Conservation (phyloP, 2,113 vertebrate species). For the Hyaena hyaena region DNA sequence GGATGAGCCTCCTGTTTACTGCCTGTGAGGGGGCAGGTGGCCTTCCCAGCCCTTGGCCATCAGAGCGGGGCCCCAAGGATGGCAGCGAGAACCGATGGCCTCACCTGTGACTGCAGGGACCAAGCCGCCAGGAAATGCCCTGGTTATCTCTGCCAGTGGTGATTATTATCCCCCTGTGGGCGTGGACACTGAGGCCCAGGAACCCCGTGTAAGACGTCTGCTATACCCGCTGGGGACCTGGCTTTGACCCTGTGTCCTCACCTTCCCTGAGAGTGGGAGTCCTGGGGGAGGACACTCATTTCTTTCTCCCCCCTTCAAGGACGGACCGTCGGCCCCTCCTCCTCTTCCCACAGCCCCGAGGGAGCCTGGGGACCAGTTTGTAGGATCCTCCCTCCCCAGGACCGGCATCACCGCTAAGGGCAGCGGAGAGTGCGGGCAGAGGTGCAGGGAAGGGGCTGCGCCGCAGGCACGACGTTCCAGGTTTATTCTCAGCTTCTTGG, state of each 20-base stretch:
- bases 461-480: too few species aligned
- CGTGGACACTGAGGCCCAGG: neutral
- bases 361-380: neutral
- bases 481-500: too few species aligned
- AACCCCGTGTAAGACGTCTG: neutral
- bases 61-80: neutral
- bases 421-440: fast-evolving
- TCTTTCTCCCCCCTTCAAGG: neutral
- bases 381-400: neutral
- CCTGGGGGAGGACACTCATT: fast-evolving
- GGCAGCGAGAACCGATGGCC: neutral
- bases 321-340: neutral
- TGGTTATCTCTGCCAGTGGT: neutral
- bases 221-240: neutral
- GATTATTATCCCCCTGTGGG: fast-evolving
- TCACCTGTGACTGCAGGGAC: neutral
- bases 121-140: fast-evolving
- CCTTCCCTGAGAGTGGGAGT: neutral
- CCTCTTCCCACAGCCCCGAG: fast-evolving
- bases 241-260: neutral
- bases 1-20: too few species aligned
- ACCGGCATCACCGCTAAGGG: neutral
- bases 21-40: neutral
- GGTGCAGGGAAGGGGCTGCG: neutral
- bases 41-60: neutral